Conservation (phyloP, 2,113 vertebrate species). For the Sterna hirundo region DNA sequence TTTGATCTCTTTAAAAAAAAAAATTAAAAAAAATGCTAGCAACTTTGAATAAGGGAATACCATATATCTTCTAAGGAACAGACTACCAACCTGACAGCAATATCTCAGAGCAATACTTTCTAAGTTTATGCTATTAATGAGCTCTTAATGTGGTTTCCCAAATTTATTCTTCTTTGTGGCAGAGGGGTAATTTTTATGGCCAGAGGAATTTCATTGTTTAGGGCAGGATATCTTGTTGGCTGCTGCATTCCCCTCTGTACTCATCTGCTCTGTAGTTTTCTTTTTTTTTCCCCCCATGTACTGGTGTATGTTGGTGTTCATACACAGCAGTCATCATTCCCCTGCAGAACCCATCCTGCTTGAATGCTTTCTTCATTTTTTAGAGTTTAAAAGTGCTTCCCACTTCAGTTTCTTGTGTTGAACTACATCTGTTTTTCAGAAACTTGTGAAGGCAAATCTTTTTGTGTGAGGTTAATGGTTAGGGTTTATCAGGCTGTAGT, state of each 20-base stretch:
- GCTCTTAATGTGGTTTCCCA: background rate
- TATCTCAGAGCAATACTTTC: background rate
- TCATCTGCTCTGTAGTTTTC: background rate
- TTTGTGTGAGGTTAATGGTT: background rate
- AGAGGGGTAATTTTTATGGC: background rate
- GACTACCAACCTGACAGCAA: background rate
- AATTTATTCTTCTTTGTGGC: background rate
- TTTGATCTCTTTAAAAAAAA: background rate
- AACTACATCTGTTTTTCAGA: background rate
- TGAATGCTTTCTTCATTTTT: background rate
- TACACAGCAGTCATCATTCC: background rate
- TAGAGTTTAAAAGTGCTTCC: background rate
- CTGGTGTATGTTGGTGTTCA: background rate
- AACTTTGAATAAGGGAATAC: background rate
- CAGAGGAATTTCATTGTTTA: background rate
- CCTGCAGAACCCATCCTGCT: background rate
- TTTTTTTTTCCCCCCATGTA: background rate
- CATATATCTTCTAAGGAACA: background rate
- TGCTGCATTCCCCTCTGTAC: background rate
- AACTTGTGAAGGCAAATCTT: background rate
- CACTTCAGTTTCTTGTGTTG: background rate
- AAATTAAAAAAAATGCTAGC: background rate
- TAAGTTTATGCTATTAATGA: background rate
- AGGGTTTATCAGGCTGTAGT: background rate
- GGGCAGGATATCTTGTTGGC: background rate